These are phyloP conservation scores for Heliconius nattereri DNA, from an alignment of 1,140 invertebrate species.

Conservation along the genomic window DNA sequence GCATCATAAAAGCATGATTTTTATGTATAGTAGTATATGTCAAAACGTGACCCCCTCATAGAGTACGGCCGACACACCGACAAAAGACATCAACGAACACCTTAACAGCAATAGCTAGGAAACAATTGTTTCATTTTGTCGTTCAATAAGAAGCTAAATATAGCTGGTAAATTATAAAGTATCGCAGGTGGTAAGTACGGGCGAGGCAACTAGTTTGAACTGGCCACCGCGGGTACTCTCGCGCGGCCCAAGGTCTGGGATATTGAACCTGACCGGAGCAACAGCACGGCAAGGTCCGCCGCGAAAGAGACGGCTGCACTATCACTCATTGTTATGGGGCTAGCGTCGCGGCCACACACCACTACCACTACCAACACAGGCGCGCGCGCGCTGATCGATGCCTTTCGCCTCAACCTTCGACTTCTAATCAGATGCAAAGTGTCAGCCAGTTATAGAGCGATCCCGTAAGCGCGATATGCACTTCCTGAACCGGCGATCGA, in stretches of 20 bases:
- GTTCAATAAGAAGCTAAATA: conserved; percentile 59
- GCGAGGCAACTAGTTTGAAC: conserved; percentile 73
- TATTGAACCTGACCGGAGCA: conserved; percentile 77
- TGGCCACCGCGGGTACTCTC: conserved; percentile 61
- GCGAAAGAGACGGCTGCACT: conserved; percentile 75
- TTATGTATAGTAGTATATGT: conserved; percentile 64
- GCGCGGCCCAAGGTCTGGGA: conserved; percentile 76
- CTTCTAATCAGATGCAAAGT: conserved; percentile 68
- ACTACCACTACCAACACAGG: conserved; percentile 32
- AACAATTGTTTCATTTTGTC: conserved; percentile 32
- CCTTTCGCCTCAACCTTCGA: conserved; percentile 59
- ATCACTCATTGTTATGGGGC: conserved; percentile 78
- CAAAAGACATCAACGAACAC: conserved; percentile 51
- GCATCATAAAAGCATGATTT: conserved; percentile 72
- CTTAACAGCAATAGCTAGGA: conserved; percentile 13
- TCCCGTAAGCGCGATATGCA: conserved; percentile 61
- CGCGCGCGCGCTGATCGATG: conserved; percentile 51
- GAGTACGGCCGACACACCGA: conserved; percentile 40
- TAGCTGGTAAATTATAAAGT: conserved; percentile 66
- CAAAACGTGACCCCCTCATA: conserved; percentile 60
- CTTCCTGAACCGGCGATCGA: conserved; percentile 62
- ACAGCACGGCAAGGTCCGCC: conserved; percentile 69
- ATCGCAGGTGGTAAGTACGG: conserved; percentile 68
- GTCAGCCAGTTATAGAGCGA: conserved; percentile 47
- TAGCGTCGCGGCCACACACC: conserved; percentile 67